Evolutionary conservation across 1,140 invertebrate species (phyloP), one percentile per base, ranked within the genome.

Genomic region (Drosophila kikkawai): DNA sequence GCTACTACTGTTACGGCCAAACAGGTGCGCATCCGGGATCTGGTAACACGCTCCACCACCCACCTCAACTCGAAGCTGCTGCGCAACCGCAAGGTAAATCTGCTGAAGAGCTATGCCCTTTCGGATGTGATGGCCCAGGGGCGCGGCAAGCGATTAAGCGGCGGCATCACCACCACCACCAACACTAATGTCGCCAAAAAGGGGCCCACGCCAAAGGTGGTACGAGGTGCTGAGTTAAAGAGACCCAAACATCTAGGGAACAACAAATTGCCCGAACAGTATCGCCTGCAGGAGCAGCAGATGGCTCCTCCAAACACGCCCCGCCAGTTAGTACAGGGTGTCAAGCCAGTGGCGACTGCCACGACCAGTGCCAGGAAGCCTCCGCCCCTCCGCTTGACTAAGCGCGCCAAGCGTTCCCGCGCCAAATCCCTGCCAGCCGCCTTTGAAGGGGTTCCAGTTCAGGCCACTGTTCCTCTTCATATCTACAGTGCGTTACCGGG

Each of bases 11-110:
- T 15, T n/a, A 7, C 26, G 3, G 63, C 29, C 1, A 70, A 70
- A 7, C 63, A 37, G 2, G 22, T 42, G 12, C 45, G 68, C 11
- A 53, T 59, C 0, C 83, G 85, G 5, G 82, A 90, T 11, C 51
- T 90, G 8, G 75, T 90, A 1, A 91, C 86, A 6, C 86, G 85
- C 0, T 85, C 86, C 11, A 84, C 81, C 5, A 84, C 81, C 0
- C 71, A 84, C 6, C 65, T 90, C 53, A 91, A 90, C 32, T 91
- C 85, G 0, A 90, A 90, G 56, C 60, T 85, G 58, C 44, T 90
- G 8, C 81, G 85, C 4, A 90, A 80, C 75, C 86, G 85, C 29
- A 91, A 91, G 44, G 66, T 90, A 1, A 91, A 58, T 36, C 63
- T 90, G 29, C 65, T 90, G 0, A 91, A 90, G 58, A 90, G 57